Percentiles rank a stretch among this genome's conserved stretches.
These are phyloP conservation scores for Caenorhabditis latens DNA, from an alignment of 1,140 invertebrate species.

Conservation along the genomic window DNA sequence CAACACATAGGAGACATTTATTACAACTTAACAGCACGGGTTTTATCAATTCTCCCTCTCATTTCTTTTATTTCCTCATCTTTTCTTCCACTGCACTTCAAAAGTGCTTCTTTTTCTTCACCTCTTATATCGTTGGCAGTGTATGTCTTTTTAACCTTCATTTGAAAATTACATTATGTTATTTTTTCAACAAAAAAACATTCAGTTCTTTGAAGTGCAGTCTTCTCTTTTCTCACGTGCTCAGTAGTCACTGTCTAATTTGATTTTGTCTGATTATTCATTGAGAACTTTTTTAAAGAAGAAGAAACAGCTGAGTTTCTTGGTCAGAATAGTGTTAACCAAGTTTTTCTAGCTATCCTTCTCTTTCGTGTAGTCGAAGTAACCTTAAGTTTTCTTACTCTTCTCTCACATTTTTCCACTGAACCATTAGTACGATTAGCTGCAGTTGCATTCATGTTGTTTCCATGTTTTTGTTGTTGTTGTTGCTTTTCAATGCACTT, in stretches of 20 bases:
- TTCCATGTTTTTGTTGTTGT: conserved; percentile 27
- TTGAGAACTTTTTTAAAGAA: not conserved
- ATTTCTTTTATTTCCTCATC: not conserved
- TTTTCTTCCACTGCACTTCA: conserved; percentile 46
- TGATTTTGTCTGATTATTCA: conserved; percentile 5
- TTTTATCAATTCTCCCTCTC: conserved; percentile 16
- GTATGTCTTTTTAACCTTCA: not conserved
- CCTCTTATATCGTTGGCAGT: not conserved
- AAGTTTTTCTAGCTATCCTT: not conserved
- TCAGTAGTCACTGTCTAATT: conserved; percentile 16
- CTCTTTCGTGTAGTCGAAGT: not conserved
- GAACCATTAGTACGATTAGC: not conserved
- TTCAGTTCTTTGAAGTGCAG: not conserved
- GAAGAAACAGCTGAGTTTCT: not conserved
- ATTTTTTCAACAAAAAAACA: not conserved
- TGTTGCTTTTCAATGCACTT: conserved; percentile 17
- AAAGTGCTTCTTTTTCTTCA: conserved; percentile 26
- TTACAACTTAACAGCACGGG: conserved; percentile 54
- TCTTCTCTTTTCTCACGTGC: not conserved
- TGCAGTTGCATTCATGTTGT: not conserved
- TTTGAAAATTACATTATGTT: not conserved
- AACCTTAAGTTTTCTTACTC: not conserved
- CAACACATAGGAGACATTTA: conserved; percentile 50
- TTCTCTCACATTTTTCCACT: not conserved
- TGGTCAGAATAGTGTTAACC: not conserved